Evolutionary conservation across 2,888 invertebrate genomes (phyloP).

Genomic region (Asteroscopus sphinx): DNA sequence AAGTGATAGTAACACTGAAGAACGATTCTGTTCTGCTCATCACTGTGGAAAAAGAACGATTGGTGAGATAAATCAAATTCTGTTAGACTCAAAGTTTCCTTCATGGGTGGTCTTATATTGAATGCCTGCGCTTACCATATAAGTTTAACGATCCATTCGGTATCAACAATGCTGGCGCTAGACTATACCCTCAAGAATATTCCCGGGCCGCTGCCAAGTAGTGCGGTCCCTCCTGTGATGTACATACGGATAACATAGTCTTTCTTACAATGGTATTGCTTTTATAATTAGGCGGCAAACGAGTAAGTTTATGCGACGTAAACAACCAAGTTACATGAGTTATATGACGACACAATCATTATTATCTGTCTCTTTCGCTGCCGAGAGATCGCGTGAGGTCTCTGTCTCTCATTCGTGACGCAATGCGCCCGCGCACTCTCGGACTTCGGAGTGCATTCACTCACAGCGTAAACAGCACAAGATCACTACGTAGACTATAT

Average conservation of each 20-base stretch:
- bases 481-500: slow-evolving; percentile 65
- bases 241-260: slow-evolving; percentile 43
- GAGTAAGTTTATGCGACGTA: slow-evolving; percentile 64
- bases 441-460: slow-evolving; percentile 82
- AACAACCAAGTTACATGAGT: slow-evolving; percentile 68
- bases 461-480: slow-evolving; percentile 78
- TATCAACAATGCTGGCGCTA: slow-evolving; percentile 62
- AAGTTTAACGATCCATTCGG: slow-evolving; percentile 67
- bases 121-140: slow-evolving; percentile 59
- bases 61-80: slow-evolving; percentile 29
- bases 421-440: slow-evolving; percentile 69
- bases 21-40: background rate
- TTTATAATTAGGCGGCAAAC: slow-evolving; percentile 67
- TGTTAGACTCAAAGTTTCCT: slow-evolving; percentile 40
- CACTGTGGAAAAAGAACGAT: background rate
- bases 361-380: slow-evolving; percentile 64
- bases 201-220: slow-evolving; percentile 59
- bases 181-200: slow-evolving; percentile 59
- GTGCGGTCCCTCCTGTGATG: slow-evolving; percentile 44
- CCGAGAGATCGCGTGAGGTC: slow-evolving; percentile 49
- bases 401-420: slow-evolving; percentile 72
- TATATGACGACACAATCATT: slow-evolving; percentile 63
- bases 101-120: slow-evolving; percentile 58
- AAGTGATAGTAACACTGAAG: background rate
- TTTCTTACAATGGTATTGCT: slow-evolving; percentile 58